Evolutionary conservation across 92 coral and sea anemone genomes (phyloP).

Genomic region (Pocillopora grandis): DNA sequence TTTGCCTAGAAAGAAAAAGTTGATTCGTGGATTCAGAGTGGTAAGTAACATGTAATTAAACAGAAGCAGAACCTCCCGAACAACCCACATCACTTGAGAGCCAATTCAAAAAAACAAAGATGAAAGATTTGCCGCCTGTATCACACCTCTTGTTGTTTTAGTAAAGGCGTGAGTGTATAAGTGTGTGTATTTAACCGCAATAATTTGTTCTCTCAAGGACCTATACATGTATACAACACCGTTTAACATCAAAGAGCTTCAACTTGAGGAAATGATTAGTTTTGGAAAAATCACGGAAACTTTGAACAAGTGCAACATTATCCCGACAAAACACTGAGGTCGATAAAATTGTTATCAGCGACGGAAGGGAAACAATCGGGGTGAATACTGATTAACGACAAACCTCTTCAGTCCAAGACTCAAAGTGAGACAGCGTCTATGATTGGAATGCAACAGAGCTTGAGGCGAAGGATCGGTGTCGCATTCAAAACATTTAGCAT

Average conservation of each 20-base stretch:
- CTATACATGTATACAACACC: conserved; percentile 12
- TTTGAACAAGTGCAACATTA: conserved; percentile 9
- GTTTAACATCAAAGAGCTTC: not conserved
- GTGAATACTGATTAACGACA: not conserved
- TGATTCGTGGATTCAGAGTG: not conserved
- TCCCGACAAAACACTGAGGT: not conserved
- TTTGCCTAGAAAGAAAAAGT: not conserved
- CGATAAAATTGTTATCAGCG: conserved; percentile 26
- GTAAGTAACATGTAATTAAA: not conserved
- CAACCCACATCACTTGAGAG: conserved; percentile 18
- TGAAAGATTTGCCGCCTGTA: conserved; percentile 50
- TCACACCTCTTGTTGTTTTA: conserved; percentile 21
- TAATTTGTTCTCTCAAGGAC: conserved; percentile 25
- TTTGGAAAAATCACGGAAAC: not conserved
- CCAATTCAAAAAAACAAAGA: conserved; percentile 3
- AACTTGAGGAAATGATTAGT: not conserved
- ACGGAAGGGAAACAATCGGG: conserved; percentile 25
- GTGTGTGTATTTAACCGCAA: conserved; percentile 47
- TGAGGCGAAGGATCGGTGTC: not conserved
- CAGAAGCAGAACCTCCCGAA: conserved; percentile 5
- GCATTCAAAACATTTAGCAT: conserved; percentile 11
- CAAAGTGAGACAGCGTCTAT: not conserved
- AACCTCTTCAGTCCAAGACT: conserved; percentile 35
- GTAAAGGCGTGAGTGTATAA: conserved; percentile 48
- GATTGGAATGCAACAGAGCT: conserved; percentile 13